Base-by-base conservation (phyloP, 2,888 invertebrate species). In the Scaptomyza cyrtandrae region DNA sequence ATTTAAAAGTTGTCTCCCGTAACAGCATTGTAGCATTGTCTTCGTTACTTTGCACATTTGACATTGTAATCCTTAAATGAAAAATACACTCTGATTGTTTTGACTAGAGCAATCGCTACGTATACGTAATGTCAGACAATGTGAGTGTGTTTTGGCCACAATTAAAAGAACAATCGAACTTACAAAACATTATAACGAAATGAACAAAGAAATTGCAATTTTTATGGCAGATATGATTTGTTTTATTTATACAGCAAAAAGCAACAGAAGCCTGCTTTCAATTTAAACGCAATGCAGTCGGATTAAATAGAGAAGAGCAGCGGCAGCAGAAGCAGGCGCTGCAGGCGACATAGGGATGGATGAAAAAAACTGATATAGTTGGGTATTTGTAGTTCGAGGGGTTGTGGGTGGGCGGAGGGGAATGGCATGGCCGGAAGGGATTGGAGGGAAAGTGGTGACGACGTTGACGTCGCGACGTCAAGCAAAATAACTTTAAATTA, bases 401-500 rank as follows among this genome's bases (percentile, higher is more conserved):
- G 3, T n/a, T n/a, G n/a, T n/a, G n/a, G n/a, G n/a, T n/a, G n/a
- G n/a, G n/a, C n/a, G 33, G 16, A 1, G 16, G 7, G 39, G 16
- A 16, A 10, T 43, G 14, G 13, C 5, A n/a, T n/a, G 49, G 19
- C 49, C 35, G 29, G 19, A 2, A 45, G n/a, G 45, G 14, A 35
- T 24, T 9, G 10, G 24, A 19, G 1, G n/a, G 39, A 4, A 35
- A 31, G 52, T 43, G 44, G 59, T 67, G 61, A 46, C 46, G 56
- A 65, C 66, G 19, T 19, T 46, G 56, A 65, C 66, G 19, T 19
- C 50, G 52, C 66, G 78, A 50, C 83, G 66, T 69, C 83, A 85
- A 82, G 83, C 65, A 71, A 87, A 84, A 84, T 84, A 84, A 88
- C 88, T 88, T 84, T 88, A 88, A 84, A 84, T 84, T 88, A 84